Base-by-base conservation (phyloP, 2,888 invertebrate genomes). In the Chrysotoxum bicinctum region DNA sequence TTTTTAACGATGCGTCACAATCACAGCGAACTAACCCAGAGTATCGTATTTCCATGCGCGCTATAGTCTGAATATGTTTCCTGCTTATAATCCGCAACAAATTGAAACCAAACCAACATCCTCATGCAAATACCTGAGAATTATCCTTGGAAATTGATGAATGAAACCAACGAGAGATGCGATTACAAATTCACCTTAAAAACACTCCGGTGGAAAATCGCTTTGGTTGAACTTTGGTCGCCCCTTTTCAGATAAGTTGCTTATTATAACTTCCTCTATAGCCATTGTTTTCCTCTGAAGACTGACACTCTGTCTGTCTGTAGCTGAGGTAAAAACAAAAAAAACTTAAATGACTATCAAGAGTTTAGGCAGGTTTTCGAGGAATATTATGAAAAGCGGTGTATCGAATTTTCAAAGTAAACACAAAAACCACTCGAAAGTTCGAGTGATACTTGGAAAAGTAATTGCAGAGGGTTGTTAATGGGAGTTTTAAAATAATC, bases 131-230 rank as follows among this genome's bases (percentile, higher is more conserved):
- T 84, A 84, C 84, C 84, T 85, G 84, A 16, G 58, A 74, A 83
- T 69, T 70, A 75, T 83, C 79, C 74, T 70, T 23, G 48, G 69
- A 80, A 84, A 85, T 62, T 58, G 40, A 73, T 82, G 73, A 77
- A 73, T 77, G 60, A 54, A 77, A 54, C 23, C 64, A 21, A 26
- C 12, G 37, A 10, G 48, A 70, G 74, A 85, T 85, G 84, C 52
- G 43, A 73, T 85, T 85, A 85, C 84, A 80, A 81, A 81, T 85
- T 85, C 84, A 81, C 84, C 84, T 80, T 85, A 60, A 85, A 80
- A 75, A 52, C 76, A 37, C 84, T 82, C 26, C 32, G 14, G 2
- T 14, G 5, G 50, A 54, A 69, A 32, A 50, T 60, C 23, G 16
- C 70, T 76, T 52, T 21, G 56, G 56, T 52, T 69, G 72, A 72